Conservation (phyloP, 2,888 invertebrate species). For the Pandemis cinnamomeana region DNA sequence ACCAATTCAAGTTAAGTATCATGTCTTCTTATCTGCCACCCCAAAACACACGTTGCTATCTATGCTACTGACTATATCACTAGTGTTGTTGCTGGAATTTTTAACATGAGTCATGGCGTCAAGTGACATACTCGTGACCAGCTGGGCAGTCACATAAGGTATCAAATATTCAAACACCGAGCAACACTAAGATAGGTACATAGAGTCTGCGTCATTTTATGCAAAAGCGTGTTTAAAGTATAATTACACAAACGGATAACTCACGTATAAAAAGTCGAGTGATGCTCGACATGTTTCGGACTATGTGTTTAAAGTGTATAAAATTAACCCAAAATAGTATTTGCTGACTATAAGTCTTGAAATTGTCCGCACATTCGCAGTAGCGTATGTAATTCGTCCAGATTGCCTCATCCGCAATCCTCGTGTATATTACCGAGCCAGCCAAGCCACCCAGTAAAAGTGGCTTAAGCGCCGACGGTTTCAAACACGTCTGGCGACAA, state of each 20-base stretch:
- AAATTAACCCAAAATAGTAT: not conserved
- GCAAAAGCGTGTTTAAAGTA: not conserved
- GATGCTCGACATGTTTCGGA: too few relatives aligned
- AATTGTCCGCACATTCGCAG: slow-evolving; percentile 21
- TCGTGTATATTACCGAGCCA: slow-evolving; percentile 33
- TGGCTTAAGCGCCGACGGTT: slow-evolving; percentile 42
- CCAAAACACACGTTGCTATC: slow-evolving; percentile 13
- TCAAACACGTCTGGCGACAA: slow-evolving; percentile 52
- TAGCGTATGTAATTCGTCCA: slow-evolving; percentile 38
- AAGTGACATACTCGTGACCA: slow-evolving; percentile 47
- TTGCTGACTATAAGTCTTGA: not conserved
- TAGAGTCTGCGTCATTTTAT: not conserved
- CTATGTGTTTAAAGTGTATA: not conserved
- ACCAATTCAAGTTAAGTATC: slow-evolving; percentile 9
- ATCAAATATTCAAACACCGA: slow-evolving; percentile 46
- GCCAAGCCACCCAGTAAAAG: slow-evolving; percentile 44
- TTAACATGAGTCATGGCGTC: slow-evolving; percentile 48
- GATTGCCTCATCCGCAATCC: slow-evolving; percentile 48
- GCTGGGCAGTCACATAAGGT: slow-evolving; percentile 33
- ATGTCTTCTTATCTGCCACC: slow-evolving; percentile 23
- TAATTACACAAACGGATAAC: too few relatives aligned
- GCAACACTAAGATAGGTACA: slow-evolving; percentile 25
- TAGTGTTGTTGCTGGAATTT: slow-evolving; percentile 22
- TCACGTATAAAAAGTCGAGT: too few relatives aligned
- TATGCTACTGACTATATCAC: slow-evolving; percentile 12